These are phyloP conservation scores for Apodemia zela DNA, from an alignment of 2,888 invertebrate genomes.

Conservation along the genomic window DNA sequence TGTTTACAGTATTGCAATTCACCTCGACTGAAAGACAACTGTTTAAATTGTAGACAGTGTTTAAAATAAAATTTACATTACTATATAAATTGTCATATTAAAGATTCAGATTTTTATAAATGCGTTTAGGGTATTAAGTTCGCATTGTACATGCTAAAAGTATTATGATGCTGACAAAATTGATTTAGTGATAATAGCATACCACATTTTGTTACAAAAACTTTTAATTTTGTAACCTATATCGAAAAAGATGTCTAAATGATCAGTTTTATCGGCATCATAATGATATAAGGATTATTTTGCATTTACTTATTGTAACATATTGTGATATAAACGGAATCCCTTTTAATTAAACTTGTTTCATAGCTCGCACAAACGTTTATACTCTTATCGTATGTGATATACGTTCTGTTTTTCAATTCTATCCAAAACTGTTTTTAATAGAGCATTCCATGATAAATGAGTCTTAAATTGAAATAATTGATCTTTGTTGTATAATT, in stretches of 20 bases:
- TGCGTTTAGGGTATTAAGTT: background rate
- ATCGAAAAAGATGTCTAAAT: background rate
- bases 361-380: background rate
- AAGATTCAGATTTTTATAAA: background rate
- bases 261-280: background rate
- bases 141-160: background rate
- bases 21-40: too few species aligned
- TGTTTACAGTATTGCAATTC: too few species aligned
- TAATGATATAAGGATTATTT: slow-evolving; percentile 32
- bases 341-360: slow-evolving; percentile 24
- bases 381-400: background rate
- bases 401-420: background rate
- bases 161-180: background rate
- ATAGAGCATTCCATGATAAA: background rate
- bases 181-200: background rate
- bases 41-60: too few species aligned
- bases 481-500: background rate
- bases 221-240: background rate
- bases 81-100: too few species aligned
- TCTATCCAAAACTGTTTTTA: background rate
- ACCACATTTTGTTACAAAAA: background rate
- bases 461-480: background rate
- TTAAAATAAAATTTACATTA: too few species aligned
- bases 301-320: slow-evolving; percentile 58
- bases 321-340: slow-evolving; percentile 52